Conservation (phyloP, 2,888 invertebrate genomes). For the Flexamia atlantica region DNA sequence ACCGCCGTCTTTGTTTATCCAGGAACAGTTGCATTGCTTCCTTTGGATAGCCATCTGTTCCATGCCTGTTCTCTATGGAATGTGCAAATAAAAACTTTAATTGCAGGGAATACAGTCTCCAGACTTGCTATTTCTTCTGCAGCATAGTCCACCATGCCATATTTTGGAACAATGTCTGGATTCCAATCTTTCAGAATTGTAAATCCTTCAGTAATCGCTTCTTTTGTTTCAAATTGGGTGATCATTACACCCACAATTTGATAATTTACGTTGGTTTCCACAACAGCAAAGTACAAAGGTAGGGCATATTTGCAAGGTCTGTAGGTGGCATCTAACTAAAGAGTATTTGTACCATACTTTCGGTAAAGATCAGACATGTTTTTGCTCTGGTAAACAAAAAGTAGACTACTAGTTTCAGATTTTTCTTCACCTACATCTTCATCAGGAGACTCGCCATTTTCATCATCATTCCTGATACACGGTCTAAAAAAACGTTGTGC, state of each 20-base stretch:
- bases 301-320: slow-evolving; percentile 38
- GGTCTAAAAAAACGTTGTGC: too few relatives aligned
- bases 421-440: not conserved
- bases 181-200: slow-evolving; percentile 3
- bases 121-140: slow-evolving; percentile 35
- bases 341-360: slow-evolving; percentile 43
- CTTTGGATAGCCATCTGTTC: slow-evolving; percentile 41
- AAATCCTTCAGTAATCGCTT: slow-evolving; percentile 35
- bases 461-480: too few relatives aligned
- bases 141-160: slow-evolving; percentile 45
- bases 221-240: slow-evolving; percentile 42
- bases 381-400: slow-evolving; percentile 41
- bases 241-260: slow-evolving; percentile 47
- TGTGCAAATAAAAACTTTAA: slow-evolving; percentile 36
- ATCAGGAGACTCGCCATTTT: too few relatives aligned
- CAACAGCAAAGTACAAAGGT: slow-evolving; percentile 33
- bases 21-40: slow-evolving; percentile 17
- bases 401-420: not conserved
- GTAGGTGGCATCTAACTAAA: slow-evolving; percentile 26
- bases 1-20: slow-evolving; percentile 12
- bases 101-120: slow-evolving; percentile 17
- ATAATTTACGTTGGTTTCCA: slow-evolving; percentile 29
- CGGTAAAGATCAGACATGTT: slow-evolving; percentile 3
- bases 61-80: slow-evolving; percentile 44
- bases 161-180: slow-evolving; percentile 40